These are phyloP conservation scores for Diabrotica virgifera DNA, from an alignment of 1,140 invertebrate genomes.

Conservation along the genomic window DNA sequence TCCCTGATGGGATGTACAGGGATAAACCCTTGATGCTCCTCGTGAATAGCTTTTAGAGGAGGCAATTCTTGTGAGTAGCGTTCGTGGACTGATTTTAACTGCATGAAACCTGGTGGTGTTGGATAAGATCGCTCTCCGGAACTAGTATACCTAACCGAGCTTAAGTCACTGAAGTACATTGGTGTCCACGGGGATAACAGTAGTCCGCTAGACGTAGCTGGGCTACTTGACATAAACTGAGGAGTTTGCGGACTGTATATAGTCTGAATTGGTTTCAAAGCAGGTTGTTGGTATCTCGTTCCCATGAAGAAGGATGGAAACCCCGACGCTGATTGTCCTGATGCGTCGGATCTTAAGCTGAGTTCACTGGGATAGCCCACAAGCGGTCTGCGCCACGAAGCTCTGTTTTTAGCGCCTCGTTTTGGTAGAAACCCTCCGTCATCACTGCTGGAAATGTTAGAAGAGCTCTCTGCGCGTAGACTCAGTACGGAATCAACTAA, in stretches of 20 bases:
- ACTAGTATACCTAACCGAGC: constrained; percentile 77
- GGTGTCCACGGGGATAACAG: constrained; percentile 58
- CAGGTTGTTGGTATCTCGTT: constrained; percentile 34
- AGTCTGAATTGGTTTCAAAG: constrained; percentile 49
- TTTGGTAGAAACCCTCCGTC: constrained; percentile 76
- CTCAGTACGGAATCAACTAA: constrained; percentile 61
- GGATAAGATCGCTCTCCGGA: constrained; percentile 77
- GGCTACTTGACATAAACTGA: constrained; percentile 65
- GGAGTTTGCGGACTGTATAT: constrained; percentile 55
- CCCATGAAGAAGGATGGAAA: constrained; percentile 48
- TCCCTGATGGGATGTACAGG: constrained; percentile 57
- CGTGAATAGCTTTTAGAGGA: constrained; percentile 69
- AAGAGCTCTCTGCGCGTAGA: constrained; percentile 60
- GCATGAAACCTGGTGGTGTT: constrained; percentile 62
- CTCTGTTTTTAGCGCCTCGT: constrained; percentile 52
- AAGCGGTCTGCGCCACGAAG: constrained; percentile 64
- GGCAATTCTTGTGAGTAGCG: constrained; percentile 72
- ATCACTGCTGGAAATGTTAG: constrained; percentile 71
- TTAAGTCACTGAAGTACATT: constrained; percentile 77
- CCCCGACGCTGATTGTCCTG: constrained; percentile 57
- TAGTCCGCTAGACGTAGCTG: constrained; percentile 57
- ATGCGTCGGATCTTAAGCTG: constrained; percentile 65
- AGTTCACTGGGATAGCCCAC: constrained; percentile 64
- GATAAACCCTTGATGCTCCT: constrained; percentile 61
- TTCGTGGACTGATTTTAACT: constrained; percentile 62